phyloP scores from a whole-genome alignment of 2,113 vertebrate species.

The Ovibos moschatus region DNA sequence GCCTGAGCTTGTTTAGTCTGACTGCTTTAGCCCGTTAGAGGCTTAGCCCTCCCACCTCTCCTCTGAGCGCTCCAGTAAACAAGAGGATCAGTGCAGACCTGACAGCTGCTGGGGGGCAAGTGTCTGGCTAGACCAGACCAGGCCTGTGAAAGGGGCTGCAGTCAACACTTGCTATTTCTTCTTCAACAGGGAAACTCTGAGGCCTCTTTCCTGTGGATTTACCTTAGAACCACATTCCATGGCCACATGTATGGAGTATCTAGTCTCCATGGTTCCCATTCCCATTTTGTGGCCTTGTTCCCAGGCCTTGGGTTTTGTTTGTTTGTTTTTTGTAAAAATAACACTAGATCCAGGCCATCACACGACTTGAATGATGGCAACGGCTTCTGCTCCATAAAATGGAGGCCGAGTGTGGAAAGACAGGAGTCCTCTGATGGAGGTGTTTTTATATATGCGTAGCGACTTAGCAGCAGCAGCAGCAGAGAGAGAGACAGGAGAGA shows the following conservation, averaged over 20 bases:
- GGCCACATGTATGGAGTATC: not conserved
- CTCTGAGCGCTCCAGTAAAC: constrained; percentile 66
- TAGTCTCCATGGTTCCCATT: not conserved
- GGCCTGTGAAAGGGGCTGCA: not conserved
- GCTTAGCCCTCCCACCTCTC: constrained; percentile 63
- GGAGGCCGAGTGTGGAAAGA: not conserved
- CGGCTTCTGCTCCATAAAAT: not conserved
- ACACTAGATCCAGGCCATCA: not conserved
- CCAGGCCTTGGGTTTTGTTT: not conserved
- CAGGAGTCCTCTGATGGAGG: not conserved
- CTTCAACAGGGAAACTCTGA: not conserved
- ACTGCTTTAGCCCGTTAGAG: constrained; percentile 58
- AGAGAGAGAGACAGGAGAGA: not conserved
- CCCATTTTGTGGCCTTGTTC: not conserved
- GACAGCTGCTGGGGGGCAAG: constrained; percentile 62
- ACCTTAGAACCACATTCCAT: not conserved
- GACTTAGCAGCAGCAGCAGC: too few species aligned
- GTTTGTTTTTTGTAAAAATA: not conserved
- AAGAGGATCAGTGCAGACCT: constrained; percentile 60
- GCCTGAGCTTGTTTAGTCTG: constrained; percentile 70
- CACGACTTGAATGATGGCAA: not conserved
- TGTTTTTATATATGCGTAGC: not conserved
- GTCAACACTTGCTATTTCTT: not conserved
- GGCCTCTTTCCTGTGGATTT: not conserved
- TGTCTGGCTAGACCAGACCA: constrained; percentile 29